Evolutionary conservation across 2,888 invertebrate species (phyloP), one percentile per base, ranked within the genome.

Genomic region (Euplagia quadripunctaria): DNA sequence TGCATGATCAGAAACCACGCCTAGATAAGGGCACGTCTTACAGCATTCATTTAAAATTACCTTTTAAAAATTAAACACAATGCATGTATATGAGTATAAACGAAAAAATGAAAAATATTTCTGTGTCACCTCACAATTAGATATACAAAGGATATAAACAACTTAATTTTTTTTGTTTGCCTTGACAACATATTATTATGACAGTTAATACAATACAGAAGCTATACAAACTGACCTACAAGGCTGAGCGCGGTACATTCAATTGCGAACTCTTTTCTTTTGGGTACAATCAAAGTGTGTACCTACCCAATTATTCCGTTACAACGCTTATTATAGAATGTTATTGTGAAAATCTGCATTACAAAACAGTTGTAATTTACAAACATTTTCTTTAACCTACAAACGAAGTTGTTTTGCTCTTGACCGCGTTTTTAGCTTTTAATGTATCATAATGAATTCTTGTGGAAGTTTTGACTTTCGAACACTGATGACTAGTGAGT

Each of bases 1-100:
- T 82, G 86, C 81, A 79, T 79, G 79, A 79, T 84, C 77, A 82
- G 76, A 55, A 82, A 87, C 88, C 88, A 85, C 90, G 84, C 88
- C 89, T 79, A 74, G 74, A 68, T 68, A 55, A 65, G 51, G 77
- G 74, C 78, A 75, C 70, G 76, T 79, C 75, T 77, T 73, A 80
- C 49, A 17, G 31, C 49, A 69, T 63, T 43, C 14, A 55, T 43
- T 20, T 58, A 58, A 46, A 55, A 31, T 58, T 58, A n/a, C 17
- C 41, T 70, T 31, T 61, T 17, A 46, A n/a, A 49, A 51, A 49
- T 9, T 42, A 6, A 46, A 49, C 2, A 61, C 14, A 5, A 61
- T 31, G 31, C 6, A 61, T 31, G 5, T 55, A 16, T 68, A 8
- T 14, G 31, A 20, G 14, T n/a, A 46, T n/a, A 46, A 20, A 11